Percentiles rank a stretch among this genome's conserved stretches.
Evolutionary conservation across 2,797 vertebrate genomes (phyloP).

Genomic region (Brotula barbata): DNA sequence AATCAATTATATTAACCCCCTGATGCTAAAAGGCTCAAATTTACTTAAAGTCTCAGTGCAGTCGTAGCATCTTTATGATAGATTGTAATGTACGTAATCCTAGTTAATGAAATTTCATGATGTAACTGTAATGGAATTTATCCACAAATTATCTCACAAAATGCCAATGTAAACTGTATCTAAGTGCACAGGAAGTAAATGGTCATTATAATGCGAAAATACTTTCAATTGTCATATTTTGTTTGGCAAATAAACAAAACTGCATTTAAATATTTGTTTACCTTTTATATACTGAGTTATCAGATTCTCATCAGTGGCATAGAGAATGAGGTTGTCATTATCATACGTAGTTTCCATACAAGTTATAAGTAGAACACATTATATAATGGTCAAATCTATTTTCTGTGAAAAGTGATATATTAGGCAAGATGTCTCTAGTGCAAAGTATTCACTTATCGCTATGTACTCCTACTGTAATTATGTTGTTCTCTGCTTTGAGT

Average conservation of each 20-base stretch:
- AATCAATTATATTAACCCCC: no score
- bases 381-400: slow-evolving; percentile 26
- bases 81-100: slow-evolving; percentile 23
- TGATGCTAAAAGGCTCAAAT: slow-evolving; percentile 27
- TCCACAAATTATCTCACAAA: not conserved
- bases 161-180: slow-evolving; percentile 6
- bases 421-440: slow-evolving; percentile 10
- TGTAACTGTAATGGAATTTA: slow-evolving; percentile 29
- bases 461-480: slow-evolving; percentile 16
- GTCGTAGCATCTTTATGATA: slow-evolving; percentile 1
- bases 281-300: not conserved
- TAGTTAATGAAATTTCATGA: slow-evolving; percentile 35
- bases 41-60: slow-evolving; percentile 40
- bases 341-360: slow-evolving; percentile 31
- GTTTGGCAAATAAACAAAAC: slow-evolving; percentile 3
- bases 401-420: slow-evolving; percentile 21
- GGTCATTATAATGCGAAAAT: not conserved
- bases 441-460: no score
- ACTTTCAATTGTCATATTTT: not conserved
- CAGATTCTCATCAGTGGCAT: slow-evolving; percentile 11
- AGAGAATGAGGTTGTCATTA: slow-evolving; percentile 12
- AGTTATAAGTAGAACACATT: slow-evolving; percentile 19
- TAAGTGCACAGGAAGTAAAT: slow-evolving; percentile 2
- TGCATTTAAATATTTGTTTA: slow-evolving; percentile 18
- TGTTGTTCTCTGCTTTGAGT: slow-evolving; percentile 13